Evolutionary conservation across 2,113 vertebrate genomes (phyloP).

Genomic region (Ammospiza caudacuta): DNA sequence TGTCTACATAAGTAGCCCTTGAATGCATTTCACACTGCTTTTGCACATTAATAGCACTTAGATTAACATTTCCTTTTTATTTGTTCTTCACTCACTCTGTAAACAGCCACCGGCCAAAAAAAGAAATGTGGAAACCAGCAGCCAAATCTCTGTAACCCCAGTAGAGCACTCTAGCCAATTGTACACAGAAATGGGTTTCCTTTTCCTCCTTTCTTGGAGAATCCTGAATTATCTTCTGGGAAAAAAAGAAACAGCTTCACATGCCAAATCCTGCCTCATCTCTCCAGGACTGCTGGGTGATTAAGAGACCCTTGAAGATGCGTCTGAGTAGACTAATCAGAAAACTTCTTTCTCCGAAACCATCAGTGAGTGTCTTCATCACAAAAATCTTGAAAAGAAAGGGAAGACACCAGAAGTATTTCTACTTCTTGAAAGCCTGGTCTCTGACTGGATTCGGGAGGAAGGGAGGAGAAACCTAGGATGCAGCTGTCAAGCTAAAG

Average conservation of each 20-base stretch:
- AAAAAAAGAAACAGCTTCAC: background rate
- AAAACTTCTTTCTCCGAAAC: background rate
- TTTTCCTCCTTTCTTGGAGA: background rate
- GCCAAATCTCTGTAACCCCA: background rate
- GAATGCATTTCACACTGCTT: background rate
- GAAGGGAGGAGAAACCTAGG: background rate
- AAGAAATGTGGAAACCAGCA: background rate
- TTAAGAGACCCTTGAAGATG: slow-evolving; percentile 44
- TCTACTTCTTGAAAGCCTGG: background rate
- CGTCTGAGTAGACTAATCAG: slow-evolving; percentile 46
- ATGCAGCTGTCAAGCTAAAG: background rate
- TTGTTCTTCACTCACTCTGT: background rate
- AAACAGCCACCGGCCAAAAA: background rate
- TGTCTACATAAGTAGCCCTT: slow-evolving; percentile 33
- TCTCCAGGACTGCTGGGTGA: slow-evolving; percentile 4
- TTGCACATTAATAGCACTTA: slow-evolving; percentile 1
- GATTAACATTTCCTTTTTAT: background rate
- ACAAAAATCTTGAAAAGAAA: background rate
- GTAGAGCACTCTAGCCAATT: background rate
- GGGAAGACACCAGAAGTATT: background rate
- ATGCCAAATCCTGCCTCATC: background rate
- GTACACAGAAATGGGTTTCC: background rate
- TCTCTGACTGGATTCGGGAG: background rate
- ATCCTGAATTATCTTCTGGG: background rate
- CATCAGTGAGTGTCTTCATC: background rate